Base-by-base conservation (phyloP, 2,113 vertebrate species). In the Galbula dea region DNA sequence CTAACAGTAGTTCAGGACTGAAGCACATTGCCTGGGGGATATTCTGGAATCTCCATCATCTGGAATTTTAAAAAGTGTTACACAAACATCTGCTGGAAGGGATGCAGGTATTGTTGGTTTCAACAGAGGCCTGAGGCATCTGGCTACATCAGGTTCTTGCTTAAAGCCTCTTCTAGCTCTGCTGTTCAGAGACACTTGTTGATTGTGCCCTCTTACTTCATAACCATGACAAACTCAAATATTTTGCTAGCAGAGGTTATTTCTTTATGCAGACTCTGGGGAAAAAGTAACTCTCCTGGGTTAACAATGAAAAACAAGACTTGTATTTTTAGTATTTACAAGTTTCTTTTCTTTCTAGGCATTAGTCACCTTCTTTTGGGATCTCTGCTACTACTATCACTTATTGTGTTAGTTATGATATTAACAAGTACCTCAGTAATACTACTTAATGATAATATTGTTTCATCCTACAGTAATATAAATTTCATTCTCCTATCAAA, bases 41-140 rank as follows among this genome's bases (percentile, higher is more conserved):
- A 86, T 66, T 83, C 85, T 86, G 72, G 46, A 83, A 94, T 91
- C 59, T 59, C 67, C 67, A 91, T 95, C 54, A 82, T 54, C 59
- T 62, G 55, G 83, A 89, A 83, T 73, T 91, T 54, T 21, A 72
- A 23, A 57, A 24, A 72, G 29, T 18, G 54, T 86, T 91, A 83
- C 4, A 5, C 58, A 88, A 85, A 88, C 54, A 83, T 55, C 67
- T 89, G 63, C 88, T 75, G 41, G 48, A 75, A 87, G 17, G 21
- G 14, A 68, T 62, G 34, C 37, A 80, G 82, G 32, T 74, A 74
- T 19, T 10, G 62, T 21, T 66, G 51, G 29, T 46, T 73, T 67
- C 55, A 76, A 14, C 34, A 67, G 32, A 66, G 67, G 71, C 62
- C 52, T n/a, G n/a, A 18, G 19, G 41, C 32, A 34, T 3, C 5